A percentile compares a stretch with the other conserved stretches of the same genome.
Conservation (phyloP, 2,888 invertebrate genomes). For the Eupithecia inturbata region DNA sequence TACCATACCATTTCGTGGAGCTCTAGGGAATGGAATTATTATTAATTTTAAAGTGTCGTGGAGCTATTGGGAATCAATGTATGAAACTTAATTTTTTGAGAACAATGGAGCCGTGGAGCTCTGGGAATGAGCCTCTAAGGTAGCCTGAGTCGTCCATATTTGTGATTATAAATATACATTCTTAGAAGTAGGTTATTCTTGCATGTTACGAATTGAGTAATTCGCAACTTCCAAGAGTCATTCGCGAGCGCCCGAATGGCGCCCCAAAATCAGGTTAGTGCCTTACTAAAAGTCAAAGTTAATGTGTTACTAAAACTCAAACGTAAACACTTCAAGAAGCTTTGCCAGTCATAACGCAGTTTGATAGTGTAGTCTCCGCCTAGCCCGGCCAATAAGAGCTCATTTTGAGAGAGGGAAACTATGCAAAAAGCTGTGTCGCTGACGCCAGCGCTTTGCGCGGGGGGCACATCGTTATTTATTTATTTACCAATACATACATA, state of each 20-base stretch:
- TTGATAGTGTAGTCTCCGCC: slow-evolving; percentile 18
- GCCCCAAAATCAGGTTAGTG: slow-evolving; percentile 1
- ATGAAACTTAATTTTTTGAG: too few relatives aligned
- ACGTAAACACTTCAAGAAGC: slow-evolving; percentile 8
- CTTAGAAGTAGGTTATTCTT: neutral
- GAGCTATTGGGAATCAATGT: too few relatives aligned
- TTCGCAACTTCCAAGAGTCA: neutral
- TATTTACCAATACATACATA: too few relatives aligned
- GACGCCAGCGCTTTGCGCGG: neutral
- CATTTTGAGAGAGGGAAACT: slow-evolving; percentile 28
- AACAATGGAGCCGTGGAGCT: too few relatives aligned
- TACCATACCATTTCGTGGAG: too few relatives aligned
- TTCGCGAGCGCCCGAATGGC: neutral
- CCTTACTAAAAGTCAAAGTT: slow-evolving; percentile 4
- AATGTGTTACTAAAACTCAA: neutral
- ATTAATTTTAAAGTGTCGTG: too few relatives aligned
- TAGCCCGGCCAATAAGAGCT: slow-evolving; percentile 27
- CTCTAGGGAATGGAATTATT: too few relatives aligned
- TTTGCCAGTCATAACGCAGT: slow-evolving; percentile 11
- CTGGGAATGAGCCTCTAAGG: too few relatives aligned
- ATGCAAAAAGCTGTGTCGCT: slow-evolving; percentile 28
- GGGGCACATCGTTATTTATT: neutral
- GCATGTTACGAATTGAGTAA: neutral
- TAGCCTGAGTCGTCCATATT: neutral
- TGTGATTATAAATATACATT: neutral